A percentile compares a stretch with the other conserved stretches of the same genome.
These are phyloP conservation scores for Phylloscopus whistleri DNA, from an alignment of 2,113 vertebrate species.

Conservation along the genomic window DNA sequence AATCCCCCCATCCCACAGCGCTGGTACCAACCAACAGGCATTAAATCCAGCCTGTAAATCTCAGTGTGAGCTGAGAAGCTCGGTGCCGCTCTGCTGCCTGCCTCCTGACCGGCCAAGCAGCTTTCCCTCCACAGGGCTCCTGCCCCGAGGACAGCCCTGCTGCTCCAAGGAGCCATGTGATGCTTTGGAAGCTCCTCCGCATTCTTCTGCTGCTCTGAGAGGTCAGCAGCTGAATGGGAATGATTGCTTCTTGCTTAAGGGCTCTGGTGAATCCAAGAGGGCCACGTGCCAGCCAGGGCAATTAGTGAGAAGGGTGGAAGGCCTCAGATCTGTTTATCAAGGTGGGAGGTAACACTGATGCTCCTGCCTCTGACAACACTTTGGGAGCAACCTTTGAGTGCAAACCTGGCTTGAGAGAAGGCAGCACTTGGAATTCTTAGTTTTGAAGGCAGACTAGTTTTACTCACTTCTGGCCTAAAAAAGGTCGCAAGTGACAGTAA, in stretches of 20 bases:
- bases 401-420: background rate
- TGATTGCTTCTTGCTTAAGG: slow-evolving; percentile 12
- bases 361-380: background rate
- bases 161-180: slow-evolving; percentile 30
- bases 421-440: background rate
- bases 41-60: background rate
- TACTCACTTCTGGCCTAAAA: background rate
- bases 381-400: background rate
- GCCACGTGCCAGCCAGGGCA: background rate
- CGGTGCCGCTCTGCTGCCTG: background rate
- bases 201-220: slow-evolving; percentile 50
- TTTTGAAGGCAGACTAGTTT: background rate
- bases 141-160: background rate
- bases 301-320: background rate
- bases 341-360: background rate
- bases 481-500: background rate
- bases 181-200: slow-evolving; percentile 17
- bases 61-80: background rate
- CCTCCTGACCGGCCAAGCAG: background rate
- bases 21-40: background rate
- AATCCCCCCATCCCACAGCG: background rate
- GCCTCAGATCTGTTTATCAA: background rate
- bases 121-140: background rate
- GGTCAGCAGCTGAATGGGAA: background rate
- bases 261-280: background rate